A percentile compares a stretch with the other conserved stretches of the same genome.
phyloP scores from a whole-genome alignment of 2,113 vertebrate genomes.

The Lagopus leucura region DNA sequence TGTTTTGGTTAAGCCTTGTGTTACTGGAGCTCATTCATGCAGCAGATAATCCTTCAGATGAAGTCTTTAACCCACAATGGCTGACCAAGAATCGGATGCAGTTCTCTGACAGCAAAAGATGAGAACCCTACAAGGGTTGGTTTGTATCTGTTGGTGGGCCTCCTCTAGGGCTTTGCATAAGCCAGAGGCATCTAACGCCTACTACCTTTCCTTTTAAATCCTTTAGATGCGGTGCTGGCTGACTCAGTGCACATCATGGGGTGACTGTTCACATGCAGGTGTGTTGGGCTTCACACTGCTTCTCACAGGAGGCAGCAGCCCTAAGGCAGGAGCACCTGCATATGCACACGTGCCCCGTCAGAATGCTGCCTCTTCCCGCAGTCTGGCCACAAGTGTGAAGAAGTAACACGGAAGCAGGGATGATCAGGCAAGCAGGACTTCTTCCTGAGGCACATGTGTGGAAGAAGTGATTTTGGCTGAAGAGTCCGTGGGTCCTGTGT shows the following conservation, averaged over 20 bases:
- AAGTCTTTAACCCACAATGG: not conserved
- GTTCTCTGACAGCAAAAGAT: not conserved
- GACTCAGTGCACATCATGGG: not conserved
- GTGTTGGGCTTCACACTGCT: not conserved
- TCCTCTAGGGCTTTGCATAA: not conserved
- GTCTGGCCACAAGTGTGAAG: fast-evolving
- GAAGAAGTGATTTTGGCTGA: not conserved
- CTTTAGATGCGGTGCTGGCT: not conserved
- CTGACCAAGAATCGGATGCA: not conserved
- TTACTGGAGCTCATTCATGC: not conserved
- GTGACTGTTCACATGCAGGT: not conserved
- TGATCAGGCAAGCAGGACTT: fast-evolving
- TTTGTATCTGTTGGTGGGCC: not conserved
- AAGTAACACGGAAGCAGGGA: not conserved
- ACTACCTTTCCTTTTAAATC: not conserved
- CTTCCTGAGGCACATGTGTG: fast-evolving
- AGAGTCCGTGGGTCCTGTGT: fast-evolving
- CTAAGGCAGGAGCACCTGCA: not conserved
- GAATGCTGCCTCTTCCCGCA: not conserved
- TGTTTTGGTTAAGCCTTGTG: not conserved
- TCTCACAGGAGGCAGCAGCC: fast-evolving
- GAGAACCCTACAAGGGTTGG: not conserved
- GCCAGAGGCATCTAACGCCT: not conserved
- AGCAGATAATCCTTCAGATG: fast-evolving
- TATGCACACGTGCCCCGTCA: too few relatives aligned